Evolutionary conservation across 2,113 vertebrate genomes (phyloP), one percentile per base, ranked within the genome.

Genomic region (Glaucomys volans): DNA sequence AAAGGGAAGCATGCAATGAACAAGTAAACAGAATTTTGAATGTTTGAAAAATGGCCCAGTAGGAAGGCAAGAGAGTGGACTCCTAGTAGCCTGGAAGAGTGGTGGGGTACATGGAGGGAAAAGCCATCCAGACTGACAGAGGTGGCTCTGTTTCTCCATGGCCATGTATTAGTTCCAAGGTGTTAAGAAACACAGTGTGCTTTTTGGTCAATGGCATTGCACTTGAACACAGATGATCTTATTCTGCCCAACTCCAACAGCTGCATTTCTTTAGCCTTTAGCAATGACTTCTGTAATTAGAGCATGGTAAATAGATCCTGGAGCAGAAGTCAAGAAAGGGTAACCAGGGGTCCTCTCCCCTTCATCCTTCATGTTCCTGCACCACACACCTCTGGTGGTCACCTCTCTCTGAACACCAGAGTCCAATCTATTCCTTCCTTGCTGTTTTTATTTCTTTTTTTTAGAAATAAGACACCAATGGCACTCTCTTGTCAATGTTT

Each of bases 261-360:
- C 64, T 96, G 35, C 83, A 76, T 80, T 97, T 97, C 87, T 94
- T 91, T 80, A 87, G 37, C 57, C 37, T 87, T 86, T 95, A 84
- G 69, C 82, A 62, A 69, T 92, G 71, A 50, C 44, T 74, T 90
- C 62, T 92, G 72, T 94, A 94, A 95, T 95, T 92, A 94, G 54
- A 81, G 44, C 0, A 0, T 42, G 28, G 44, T 88, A 91, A 94
- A 32, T n/a, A 64, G 5, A 87, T 88, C 50, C 85, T 72, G 37
- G 1, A 82, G 69, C 95, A 97, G 59, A 94, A 22, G 81, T 81
- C 67, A 92, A 92, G 5, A 14, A 20, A 92, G n/a, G 69, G 2
- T 0, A 17, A 72, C 47, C 66, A 90, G 62, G 26, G 87, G 80
- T 81, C 40, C 20, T 0, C 3, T 94, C 47, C 81, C 96, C 81